These are phyloP conservation scores for Trialeurodes vaporariorum DNA, from an alignment of 1,140 invertebrate genomes.

Conservation along the genomic window DNA sequence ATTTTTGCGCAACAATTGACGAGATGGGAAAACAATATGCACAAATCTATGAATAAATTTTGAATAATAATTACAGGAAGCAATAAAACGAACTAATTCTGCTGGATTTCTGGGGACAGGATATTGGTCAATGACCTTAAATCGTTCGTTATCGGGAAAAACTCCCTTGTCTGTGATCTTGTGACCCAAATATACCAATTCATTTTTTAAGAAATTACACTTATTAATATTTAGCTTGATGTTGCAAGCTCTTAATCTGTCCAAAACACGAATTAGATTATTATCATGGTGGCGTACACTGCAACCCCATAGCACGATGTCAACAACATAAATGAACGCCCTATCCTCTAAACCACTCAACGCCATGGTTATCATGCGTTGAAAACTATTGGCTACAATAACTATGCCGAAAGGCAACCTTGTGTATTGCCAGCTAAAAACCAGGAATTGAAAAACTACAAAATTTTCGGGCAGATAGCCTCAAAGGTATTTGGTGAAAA, in stretches of 20 bases:
- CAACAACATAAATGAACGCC: not conserved
- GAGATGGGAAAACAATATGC: not conserved
- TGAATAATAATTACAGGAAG: not conserved
- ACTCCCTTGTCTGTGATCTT: not conserved
- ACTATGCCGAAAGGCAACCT: not conserved
- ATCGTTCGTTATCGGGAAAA: not conserved
- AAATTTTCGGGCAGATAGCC: not conserved
- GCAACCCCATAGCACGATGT: not conserved
- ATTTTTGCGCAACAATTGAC: not conserved
- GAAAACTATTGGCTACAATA: not conserved
- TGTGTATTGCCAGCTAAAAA: not conserved
- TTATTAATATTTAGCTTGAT: not conserved
- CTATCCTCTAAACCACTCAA: not conserved
- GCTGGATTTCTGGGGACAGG: not conserved
- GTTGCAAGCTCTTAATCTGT: not conserved
- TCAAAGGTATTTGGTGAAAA: constrained; percentile 37
- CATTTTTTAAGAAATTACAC: not conserved
- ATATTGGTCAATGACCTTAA: not conserved
- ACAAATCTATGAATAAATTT: not conserved
- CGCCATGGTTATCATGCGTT: not conserved
- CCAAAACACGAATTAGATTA: not conserved
- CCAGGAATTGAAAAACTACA: not conserved
- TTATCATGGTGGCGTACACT: not conserved
- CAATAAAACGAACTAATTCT: not conserved
- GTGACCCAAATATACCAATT: not conserved